phyloP scores from a whole-genome alignment of 2,888 invertebrate species.

The Amiota minor region DNA sequence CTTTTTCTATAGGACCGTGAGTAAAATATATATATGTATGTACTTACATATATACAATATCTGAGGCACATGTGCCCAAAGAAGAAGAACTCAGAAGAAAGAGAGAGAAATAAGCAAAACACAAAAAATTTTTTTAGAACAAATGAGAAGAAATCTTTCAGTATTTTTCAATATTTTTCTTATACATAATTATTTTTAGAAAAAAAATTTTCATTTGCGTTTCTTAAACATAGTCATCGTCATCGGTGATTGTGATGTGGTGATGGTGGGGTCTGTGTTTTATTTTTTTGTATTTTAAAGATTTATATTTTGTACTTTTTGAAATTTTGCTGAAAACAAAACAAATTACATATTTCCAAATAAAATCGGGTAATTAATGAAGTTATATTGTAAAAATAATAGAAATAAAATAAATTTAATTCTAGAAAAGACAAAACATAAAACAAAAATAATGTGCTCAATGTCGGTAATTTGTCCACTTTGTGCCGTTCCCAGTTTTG shows the following conservation, averaged over 20 bases:
- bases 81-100: too few relatives aligned
- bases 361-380: too few relatives aligned
- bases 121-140: too few relatives aligned
- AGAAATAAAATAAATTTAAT: constrained; percentile 23
- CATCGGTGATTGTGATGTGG: too few relatives aligned
- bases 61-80: too few relatives aligned
- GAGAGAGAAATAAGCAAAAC: too few relatives aligned
- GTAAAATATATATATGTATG: too few relatives aligned
- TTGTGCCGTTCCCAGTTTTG: constrained; percentile 83
- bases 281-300: not conserved
- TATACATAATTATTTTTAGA: constrained; percentile 60
- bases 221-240: too few relatives aligned
- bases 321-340: not conserved
- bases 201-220: constrained; percentile 38
- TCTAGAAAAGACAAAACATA: constrained; percentile 27
- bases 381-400: not conserved
- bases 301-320: constrained; percentile 6
- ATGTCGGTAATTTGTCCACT: constrained; percentile 82
- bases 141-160: constrained; percentile 16
- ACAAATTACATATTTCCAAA: not conserved
- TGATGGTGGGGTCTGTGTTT: too few relatives aligned
- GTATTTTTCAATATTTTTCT: constrained; percentile 54
- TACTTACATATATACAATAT: too few relatives aligned
- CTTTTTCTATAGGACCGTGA: too few relatives aligned
- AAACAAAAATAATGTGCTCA: constrained; percentile 71